Percentiles rank a stretch among this genome's conserved stretches.
phyloP scores from a whole-genome alignment of 1,140 invertebrate genomes.

The Sycophila sp. region DNA sequence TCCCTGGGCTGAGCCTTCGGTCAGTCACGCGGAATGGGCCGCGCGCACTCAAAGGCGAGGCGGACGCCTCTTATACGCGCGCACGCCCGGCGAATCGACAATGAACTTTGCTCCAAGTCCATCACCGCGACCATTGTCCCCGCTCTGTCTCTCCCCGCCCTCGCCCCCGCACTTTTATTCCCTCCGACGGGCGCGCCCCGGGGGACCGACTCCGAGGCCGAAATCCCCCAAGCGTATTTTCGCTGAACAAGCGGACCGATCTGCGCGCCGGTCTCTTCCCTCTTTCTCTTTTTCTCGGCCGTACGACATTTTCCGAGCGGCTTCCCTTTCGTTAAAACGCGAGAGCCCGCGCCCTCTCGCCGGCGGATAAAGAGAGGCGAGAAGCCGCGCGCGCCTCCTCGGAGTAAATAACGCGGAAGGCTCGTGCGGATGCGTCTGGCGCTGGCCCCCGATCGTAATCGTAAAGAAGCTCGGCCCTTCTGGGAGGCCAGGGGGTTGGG shows the following conservation, averaged over 20 bases:
- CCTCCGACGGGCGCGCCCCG: not conserved
- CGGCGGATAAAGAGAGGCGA: not conserved
- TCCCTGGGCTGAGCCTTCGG: not conserved
- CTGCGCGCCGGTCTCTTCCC: not conserved
- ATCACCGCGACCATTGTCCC: conserved; percentile 47
- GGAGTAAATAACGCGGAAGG: not conserved
- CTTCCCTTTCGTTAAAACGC: not conserved
- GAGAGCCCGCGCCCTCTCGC: not conserved
- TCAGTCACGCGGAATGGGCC: conserved; percentile 4
- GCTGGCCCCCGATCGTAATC: conserved; percentile 14
- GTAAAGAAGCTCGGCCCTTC: conserved; percentile 1
- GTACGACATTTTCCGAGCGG: not conserved
- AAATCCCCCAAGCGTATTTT: conserved; percentile 5
- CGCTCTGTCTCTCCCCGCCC: conserved; percentile 3
- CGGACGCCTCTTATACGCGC: not conserved
- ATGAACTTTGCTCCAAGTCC: conserved; percentile 45
- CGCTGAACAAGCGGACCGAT: conserved; percentile 17
- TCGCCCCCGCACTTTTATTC: conserved; percentile 4
- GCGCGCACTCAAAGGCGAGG: not conserved
- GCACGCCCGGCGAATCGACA: conserved; percentile 47
- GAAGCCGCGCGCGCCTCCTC: not conserved
- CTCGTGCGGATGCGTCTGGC: not conserved
- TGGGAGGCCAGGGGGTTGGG: not conserved
- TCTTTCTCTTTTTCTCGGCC: conserved; percentile 18
- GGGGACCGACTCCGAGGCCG: not conserved